Evolutionary conservation across 2,888 invertebrate genomes (phyloP), one percentile per base, ranked within the genome.

Genomic region (Platycheirus rosarum): DNA sequence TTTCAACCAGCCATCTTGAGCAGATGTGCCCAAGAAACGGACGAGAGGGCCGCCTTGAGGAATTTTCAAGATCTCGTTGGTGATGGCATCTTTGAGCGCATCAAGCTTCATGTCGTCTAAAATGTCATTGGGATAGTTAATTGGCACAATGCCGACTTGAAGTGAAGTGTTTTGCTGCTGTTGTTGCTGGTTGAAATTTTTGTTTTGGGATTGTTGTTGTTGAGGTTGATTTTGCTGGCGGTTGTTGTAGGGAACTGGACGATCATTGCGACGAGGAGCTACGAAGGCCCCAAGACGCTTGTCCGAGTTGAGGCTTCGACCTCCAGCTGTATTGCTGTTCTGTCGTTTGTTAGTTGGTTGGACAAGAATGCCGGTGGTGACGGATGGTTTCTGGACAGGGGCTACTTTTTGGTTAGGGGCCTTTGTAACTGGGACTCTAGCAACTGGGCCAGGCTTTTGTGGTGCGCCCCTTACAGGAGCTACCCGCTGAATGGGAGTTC

Each of bases 11-110:
- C 82, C 82, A 46, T 77, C 55, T n/a, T 82, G 68, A 23, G 71
- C 66, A 29, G 48, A 73, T 48, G 82, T 82, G 13, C 82, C 82
- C 63, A 82, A 73, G 26, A 82, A 82, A 14, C 82, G 77, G 16
- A 82, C 62, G 14, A 63, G 32, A 8, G 82, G 82, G 23, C 77
- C 82, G 32, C 77, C 77, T 8, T 40, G 77, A 13, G 82, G 77
- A 42, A 82, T 82, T 44, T 82, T 82, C 16, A 77, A 49, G 23
- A 82, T 82, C 44, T 82, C 82, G 73, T 82, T 82, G 13, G 82
- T 82, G 55, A 82, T 82, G 44, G 82, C 82, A 44, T 82, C 82
- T 55, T 82, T 82, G 44, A 82, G 63, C 48, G 82, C 82, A 23
- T 82, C 82, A 23, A 82, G 77, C 57, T 82, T 82, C 63, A 73